phyloP scores from a whole-genome alignment of 2,888 invertebrate genomes.

The Papilio gigon region DNA sequence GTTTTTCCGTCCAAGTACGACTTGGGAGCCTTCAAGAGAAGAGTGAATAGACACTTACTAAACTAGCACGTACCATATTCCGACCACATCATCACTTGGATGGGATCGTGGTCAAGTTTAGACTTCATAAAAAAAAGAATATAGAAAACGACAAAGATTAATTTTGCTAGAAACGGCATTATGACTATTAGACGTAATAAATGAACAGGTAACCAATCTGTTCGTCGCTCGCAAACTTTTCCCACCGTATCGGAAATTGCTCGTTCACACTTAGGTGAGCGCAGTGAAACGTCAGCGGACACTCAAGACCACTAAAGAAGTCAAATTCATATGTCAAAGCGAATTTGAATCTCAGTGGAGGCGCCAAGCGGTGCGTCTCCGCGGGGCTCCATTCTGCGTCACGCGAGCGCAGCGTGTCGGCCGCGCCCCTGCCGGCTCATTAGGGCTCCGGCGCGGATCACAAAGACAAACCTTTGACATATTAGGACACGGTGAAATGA shows the following conservation, averaged over 20 bases:
- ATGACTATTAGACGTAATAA: constrained; percentile 2
- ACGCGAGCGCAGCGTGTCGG: constrained; percentile 50
- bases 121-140: too few species aligned
- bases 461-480: constrained; percentile 66
- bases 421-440: constrained; percentile 50
- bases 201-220: constrained; percentile 39
- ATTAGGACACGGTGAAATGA: constrained; percentile 70
- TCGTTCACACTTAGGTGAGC: constrained; percentile 72
- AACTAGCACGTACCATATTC: too few species aligned
- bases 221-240: constrained; percentile 59
- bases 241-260: constrained; percentile 74
- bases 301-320: constrained; percentile 64
- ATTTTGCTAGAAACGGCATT: background rate
- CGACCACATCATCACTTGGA: too few species aligned
- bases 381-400: constrained; percentile 55
- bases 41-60: too few species aligned
- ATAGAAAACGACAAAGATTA: background rate
- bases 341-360: constrained; percentile 63
- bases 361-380: constrained; percentile 66
- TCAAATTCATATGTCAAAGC: constrained; percentile 67
- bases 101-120: too few species aligned
- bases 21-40: too few species aligned
- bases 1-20: too few species aligned
- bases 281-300: constrained; percentile 61
- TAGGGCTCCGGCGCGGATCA: constrained; percentile 53